Evolutionary conservation across 2,113 vertebrate genomes (phyloP), one percentile per base, ranked within the genome.

Genomic region (Catharus bicknelli): DNA sequence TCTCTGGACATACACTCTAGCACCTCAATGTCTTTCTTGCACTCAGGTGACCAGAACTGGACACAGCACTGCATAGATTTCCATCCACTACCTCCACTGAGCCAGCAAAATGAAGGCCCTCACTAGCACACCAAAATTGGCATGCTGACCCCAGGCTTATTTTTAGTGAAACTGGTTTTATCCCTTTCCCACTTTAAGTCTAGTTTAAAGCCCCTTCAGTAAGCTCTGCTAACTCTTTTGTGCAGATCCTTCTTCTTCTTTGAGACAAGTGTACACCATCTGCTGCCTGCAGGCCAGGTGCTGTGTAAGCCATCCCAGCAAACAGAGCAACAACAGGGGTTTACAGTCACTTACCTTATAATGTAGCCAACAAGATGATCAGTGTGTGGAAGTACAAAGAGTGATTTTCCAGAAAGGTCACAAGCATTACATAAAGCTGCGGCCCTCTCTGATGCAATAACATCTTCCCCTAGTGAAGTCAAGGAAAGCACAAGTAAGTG

Each of bases 351-450:
- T 94, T 70, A 99, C 99, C 99, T 98, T 97, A 99, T 99, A 79
- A 99, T 99, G 81, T 99, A 99, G 64, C 99, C 99, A 89, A 99
- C 99, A 13, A 99, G 97, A 95, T 99, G 99, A 94, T 99, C 99
- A 1, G 99, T 99, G 95, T 99, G 99, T 8, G 99, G 99, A 85
- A 99, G 97, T 2, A 99, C 99, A 53, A 99, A 99, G 45, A 99
- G 96, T 9, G 99, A 99, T 96, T 99, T 99, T 13, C 99, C 99
- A 11, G 99, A 99, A 58, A 99, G 98, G 68, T 99, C 99, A 92
- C 99, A 99, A 4, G 98, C 98, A 11, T 98, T 98, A 67, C 99
- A 99, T 7, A 99, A 97, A 95, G 99, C 97, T 1, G 99, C 97
- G 16, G 99, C 99, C 70, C 99, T 97, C 97, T 99, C 99, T 3